Conservation (phyloP, 2,797 vertebrate species). For the Xerus rutilus region DNA sequence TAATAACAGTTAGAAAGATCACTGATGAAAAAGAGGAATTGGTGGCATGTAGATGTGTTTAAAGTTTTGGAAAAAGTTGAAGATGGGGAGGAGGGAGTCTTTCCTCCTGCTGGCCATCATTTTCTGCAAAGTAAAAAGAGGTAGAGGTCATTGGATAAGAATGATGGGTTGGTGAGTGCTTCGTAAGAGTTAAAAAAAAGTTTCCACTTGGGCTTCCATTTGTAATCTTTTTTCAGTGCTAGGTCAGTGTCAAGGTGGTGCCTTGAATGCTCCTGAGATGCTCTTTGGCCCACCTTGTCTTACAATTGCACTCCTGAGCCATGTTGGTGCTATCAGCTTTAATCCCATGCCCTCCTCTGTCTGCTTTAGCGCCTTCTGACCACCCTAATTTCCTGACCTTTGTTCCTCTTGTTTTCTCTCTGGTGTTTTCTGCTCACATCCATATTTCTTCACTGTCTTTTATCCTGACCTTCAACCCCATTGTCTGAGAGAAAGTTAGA, state of each 20-base stretch:
- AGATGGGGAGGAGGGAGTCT: background rate
- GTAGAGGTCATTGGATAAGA: background rate
- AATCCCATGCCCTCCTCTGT: constrained; percentile 7
- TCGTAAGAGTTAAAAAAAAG: background rate
- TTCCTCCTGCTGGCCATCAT: background rate
- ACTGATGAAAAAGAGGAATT: accelerated
- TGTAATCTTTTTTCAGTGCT: background rate
- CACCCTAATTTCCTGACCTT: constrained; percentile 59
- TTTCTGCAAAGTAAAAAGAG: background rate
- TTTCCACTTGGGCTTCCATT: background rate
- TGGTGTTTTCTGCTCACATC: constrained; percentile 29
- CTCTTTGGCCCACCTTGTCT: background rate
- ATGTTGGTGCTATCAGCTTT: background rate
- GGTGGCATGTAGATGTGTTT: background rate
- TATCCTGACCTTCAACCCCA: constrained; percentile 58
- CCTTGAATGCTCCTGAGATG: accelerated
- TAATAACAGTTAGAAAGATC: background rate
- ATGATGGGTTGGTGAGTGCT: background rate
- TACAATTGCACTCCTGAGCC: background rate
- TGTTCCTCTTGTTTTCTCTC: background rate
- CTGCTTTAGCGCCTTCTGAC: background rate
- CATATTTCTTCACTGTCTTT: constrained; percentile 67
- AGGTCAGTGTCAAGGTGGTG: background rate
- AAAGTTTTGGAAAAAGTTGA: background rate
- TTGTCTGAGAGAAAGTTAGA: constrained; percentile 63